These are phyloP conservation scores for Drosophila ezoana DNA, from an alignment of 2,888 invertebrate genomes.

Conservation along the genomic window DNA sequence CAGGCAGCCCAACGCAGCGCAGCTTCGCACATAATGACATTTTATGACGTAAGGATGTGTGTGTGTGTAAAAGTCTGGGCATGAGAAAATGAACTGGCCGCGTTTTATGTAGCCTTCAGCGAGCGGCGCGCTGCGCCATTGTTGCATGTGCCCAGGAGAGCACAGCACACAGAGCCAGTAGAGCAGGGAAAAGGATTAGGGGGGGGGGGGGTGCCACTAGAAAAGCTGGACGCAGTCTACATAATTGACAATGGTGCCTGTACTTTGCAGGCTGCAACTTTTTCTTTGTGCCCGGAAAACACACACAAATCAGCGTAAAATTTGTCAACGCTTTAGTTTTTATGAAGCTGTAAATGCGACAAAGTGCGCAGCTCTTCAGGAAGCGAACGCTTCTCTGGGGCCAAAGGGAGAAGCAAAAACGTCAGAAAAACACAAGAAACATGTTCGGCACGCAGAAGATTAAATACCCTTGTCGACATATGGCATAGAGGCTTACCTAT, in stretches of 20 bases:
- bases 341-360: constrained; percentile 69
- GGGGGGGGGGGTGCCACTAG: background rate
- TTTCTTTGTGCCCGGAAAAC: constrained; percentile 31
- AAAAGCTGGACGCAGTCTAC: constrained; percentile 22
- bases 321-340: constrained; percentile 71
- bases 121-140: constrained; percentile 31
- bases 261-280: constrained; percentile 47
- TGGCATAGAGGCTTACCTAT: too few species aligned
- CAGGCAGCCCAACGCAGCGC: constrained; percentile 35
- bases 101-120: constrained; percentile 63
- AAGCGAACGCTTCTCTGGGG: constrained; percentile 23
- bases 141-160: constrained; percentile 41
- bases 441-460: too few species aligned
- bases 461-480: too few species aligned
- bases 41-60: constrained; percentile 59
- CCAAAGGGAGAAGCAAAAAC: background rate
- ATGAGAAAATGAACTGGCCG: constrained; percentile 45
- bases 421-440: too few species aligned
- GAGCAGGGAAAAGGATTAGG: background rate
- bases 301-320: constrained; percentile 71
- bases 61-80: constrained; percentile 13
- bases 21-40: constrained; percentile 75
- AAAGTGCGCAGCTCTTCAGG: constrained; percentile 50
- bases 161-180: background rate
- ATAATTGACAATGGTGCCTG: constrained; percentile 63